Evolutionary conservation across 2,888 invertebrate genomes (phyloP), one percentile per base, ranked within the genome.

Genomic region (Microctonus hyperodae): DNA sequence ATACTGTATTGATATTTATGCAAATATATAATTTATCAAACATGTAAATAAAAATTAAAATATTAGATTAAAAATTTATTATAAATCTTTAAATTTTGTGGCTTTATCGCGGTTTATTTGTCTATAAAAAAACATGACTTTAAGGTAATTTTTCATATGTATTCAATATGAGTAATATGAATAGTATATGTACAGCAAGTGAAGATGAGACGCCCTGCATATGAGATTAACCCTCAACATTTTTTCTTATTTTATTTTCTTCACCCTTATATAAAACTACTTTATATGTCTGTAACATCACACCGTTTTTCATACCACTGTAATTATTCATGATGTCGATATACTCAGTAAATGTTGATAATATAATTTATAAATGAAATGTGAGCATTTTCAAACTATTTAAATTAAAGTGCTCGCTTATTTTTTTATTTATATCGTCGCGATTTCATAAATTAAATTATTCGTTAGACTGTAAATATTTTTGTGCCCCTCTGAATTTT

Each of bases 191-290:
- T 13, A n/a, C 37, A n/a, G 28, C 3, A 28, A 16, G 44, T 44
- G 16, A 44, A 44, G 1, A 44, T 16, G 16, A 16, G 16, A 44
- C 44, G 16, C n/a, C 7, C 16, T 16, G 44, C 3, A 44, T 44
- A 44, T 16, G 1, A n/a, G 16, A n/a, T 20, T 7, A n/a, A 31
- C 61, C 31, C 61, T 22, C 1, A 9, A 9, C 51, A 61, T 50
- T 55, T 53, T 25, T 44, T 20, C 9, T 44, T 35, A 31, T 31
- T 31, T 31, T 31, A 3, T 2, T 44, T 28, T 28, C 7, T 28
- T 28, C 28, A 28, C 22, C 13, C 50, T 5, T 51, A 23, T 51
- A 35, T 37, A 35, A 62, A 51, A 53, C 53, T 53, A 62, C 35
- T 25, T 16, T 20, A 20, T 9, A n/a, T 16, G 44, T 16, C 16